Evolutionary conservation across 2,797 vertebrate genomes (phyloP), one percentile per base, ranked within the genome.

Genomic region (Megaceryle alcyon): DNA sequence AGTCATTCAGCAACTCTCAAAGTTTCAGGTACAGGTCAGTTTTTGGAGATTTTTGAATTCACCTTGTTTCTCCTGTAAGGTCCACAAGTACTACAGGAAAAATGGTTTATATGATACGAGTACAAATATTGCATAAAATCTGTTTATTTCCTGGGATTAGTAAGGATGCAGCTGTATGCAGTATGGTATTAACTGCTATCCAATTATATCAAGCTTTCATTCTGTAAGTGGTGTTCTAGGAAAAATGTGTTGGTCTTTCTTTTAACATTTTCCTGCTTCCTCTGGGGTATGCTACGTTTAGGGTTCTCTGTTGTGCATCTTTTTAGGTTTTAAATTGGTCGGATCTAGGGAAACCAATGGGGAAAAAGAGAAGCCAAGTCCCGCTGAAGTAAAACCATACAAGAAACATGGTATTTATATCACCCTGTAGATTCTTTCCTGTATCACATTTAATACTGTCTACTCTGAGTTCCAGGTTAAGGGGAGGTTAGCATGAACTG

Each of bases 131-230:
- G 28, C 53, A 81, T 31, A 49, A 80, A 82, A 84, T 83, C 25
- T 70, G 17, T 48, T 90, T 63, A 19, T 88, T 72, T 86, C 33
- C 33, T 64, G 31, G 17, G 14, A 86, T 56, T 51, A 86, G 48
- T 75, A 88, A 83, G 28, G 29, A 61, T 39, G 33, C 53, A 63
- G 53, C 90, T 88, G 60, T 71, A 73, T 56, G 51, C n/a, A 76
- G 49, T 78, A 88, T n/a, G 17, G 6, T 60, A 68, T 88, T 89
- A 85, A 56, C 73, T 93, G 79, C 64, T 95, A 82, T 92, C 53
- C 49, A 94, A 89, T 87, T 86, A 68, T 9, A 95, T 92, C 33
- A 94, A 46, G 70, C 12, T 90, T 75, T 86, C 33, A 39, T 76
- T 77, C 23, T 76, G 31, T 86, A 73, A 91, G 61, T 77, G 31